Conservation (phyloP, 2,797 vertebrate species). For the Hoplostethus atlanticus region DNA sequence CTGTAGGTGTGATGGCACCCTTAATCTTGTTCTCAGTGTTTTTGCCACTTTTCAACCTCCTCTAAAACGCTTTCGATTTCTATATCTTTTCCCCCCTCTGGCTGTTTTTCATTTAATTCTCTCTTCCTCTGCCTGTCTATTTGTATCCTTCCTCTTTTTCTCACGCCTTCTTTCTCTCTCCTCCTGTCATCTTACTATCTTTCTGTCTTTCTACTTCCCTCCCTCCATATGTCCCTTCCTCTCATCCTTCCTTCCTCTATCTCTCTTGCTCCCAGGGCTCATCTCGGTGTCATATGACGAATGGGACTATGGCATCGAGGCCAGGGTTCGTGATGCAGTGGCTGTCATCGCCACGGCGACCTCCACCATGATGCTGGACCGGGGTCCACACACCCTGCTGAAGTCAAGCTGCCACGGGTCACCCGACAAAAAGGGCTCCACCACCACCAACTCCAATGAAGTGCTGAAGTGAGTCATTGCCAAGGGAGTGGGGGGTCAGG, state of each 20-base stretch:
- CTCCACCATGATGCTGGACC: conserved; percentile 98
- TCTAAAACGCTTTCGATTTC: conserved; percentile 49
- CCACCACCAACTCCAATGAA: conserved; percentile 83
- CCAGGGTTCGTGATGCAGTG: conserved; percentile 97
- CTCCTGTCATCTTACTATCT: not conserved
- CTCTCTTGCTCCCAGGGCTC: conserved; percentile 81
- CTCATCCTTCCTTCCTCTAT: conserved; percentile 38
- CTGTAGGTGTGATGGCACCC: conserved; percentile 34
- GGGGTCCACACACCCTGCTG: conserved; percentile 95
- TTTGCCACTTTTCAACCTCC: conserved; percentile 24
- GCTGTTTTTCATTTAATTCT: conserved; percentile 45
- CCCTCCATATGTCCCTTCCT: conserved; percentile 26
- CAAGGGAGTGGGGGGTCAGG: not conserved
- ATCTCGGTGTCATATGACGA: conserved; percentile 99
- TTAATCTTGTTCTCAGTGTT: conserved; percentile 47
- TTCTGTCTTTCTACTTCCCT: conserved; percentile 15
- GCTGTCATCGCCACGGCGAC: conserved; percentile 98
- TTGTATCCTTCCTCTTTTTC: conserved; percentile 39
- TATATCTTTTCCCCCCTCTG: conserved; percentile 25
- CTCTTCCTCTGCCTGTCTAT: conserved; percentile 37
- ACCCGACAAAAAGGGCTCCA: conserved; percentile 90
- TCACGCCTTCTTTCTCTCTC: conserved; percentile 17
- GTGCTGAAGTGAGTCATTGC: conserved; percentile 84
- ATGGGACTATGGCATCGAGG: conserved; percentile 98
- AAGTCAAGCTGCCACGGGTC: conserved; percentile 97